Evolutionary conservation across 2,113 vertebrate species (phyloP), one percentile per base, ranked within the genome.

Genomic region (Nerophis ophidion): DNA sequence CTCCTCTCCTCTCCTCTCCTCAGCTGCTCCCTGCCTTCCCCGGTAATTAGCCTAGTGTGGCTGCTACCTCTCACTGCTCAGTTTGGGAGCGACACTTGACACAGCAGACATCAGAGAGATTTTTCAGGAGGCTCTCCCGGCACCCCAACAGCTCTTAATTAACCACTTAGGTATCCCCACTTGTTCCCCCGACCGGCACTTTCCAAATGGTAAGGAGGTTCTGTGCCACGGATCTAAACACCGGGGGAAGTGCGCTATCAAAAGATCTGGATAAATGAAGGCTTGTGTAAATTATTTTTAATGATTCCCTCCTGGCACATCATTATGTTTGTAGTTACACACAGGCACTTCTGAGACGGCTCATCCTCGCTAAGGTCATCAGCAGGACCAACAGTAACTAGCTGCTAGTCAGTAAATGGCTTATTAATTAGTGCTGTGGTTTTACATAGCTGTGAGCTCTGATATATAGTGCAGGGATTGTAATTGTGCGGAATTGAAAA

Each of bases 221-320:
- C 89, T 92, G 91, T 89, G 84, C 91, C 83, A 89, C 67, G 89
- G 92, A 92, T 95, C 94, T 94, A 93, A 96, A 94, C 94, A 94
- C 94, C 86, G 86, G 93, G 87, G 95, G 92, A 96, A 93, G 93
- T 91, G 76, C 67, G 87, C 93, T 98, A 97, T 99, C 96, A 99
- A 97, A 99, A 96, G 96, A 96, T 95, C 94, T 93, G 94, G 95
- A 94, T 98, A 98, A 99, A 98, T 97, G 95, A 98, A 99, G 96
- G 94, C 96, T 95, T 97, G 94, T 98, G 97, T 98, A 98, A 98
- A 99, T 99, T 97, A 98, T 97, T 99, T 99, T 98, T 99, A 99
- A 98, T 98, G 95, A 97, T 95, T 97, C 97, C 96, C 97, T 96
- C 94, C 96, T 98, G 97, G 96, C 96, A 92, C 94, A 93, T 96